A percentile compares a stretch with the other conserved stretches of the same genome.
Conservation (phyloP, 2,113 vertebrate species). For the Taurulus bubalis region DNA sequence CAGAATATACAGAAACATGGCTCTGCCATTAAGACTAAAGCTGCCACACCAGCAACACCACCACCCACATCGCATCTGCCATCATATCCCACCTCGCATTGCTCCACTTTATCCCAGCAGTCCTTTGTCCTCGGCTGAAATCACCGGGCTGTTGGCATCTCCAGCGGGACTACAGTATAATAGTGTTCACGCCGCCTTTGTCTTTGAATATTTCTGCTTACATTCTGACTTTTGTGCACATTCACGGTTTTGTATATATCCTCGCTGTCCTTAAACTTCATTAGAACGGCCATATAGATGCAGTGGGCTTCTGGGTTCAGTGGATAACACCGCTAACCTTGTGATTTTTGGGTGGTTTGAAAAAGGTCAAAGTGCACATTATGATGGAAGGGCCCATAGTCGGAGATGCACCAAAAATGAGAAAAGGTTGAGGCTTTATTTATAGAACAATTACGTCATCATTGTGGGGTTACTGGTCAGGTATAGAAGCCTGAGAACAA, state of each 20-base stretch:
- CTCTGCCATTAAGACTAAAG: constrained; percentile 49
- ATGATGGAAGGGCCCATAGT: background rate
- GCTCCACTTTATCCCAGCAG: constrained; percentile 35
- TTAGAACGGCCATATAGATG: background rate
- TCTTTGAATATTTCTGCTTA: background rate
- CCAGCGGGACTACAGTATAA: no score
- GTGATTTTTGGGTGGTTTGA: background rate
- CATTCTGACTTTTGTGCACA: background rate
- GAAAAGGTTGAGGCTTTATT: background rate
- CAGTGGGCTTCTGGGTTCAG: no score
- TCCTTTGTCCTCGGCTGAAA: constrained; percentile 39
- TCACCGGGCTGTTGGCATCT: background rate
- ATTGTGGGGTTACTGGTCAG: no score
- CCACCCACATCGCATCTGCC: constrained; percentile 60
- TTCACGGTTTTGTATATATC: background rate
- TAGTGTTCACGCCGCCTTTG: background rate
- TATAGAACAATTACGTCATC: no score
- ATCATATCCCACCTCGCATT: constrained; percentile 51
- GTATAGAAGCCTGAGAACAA: background rate
- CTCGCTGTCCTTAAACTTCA: background rate
- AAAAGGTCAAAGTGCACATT: background rate
- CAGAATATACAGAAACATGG: constrained; percentile 33
- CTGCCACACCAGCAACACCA: constrained; percentile 52
- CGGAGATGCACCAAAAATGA: background rate
- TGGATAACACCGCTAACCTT: no score